These are phyloP conservation scores for Tyria jacobaeae DNA, from an alignment of 2,888 invertebrate species.

Conservation along the genomic window DNA sequence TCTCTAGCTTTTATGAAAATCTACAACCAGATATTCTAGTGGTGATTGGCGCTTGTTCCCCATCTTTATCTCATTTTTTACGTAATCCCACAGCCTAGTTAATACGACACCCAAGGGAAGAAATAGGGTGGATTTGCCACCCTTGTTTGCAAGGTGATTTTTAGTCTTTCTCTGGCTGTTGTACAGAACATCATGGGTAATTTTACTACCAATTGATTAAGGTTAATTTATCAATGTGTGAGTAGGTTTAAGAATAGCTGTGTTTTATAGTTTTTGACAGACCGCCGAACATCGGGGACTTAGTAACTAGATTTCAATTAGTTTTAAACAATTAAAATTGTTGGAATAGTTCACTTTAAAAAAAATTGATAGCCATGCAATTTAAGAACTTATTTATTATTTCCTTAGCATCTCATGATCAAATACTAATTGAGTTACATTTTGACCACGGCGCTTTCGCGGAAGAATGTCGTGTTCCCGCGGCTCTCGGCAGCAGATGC, in stretches of 20 bases:
- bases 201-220: not conserved
- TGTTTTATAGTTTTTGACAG: no score
- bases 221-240: not conserved
- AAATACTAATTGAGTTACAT: no score
- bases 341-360: no score
- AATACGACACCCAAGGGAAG: slow-evolving; percentile 8
- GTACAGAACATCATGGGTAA: not conserved
- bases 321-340: no score
- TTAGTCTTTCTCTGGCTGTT: not conserved
- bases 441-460: no score
- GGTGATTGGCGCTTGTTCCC: not conserved
- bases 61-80: not conserved
- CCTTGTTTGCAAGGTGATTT: not conserved
- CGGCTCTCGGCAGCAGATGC: no score
- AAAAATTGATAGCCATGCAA: no score
- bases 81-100: not conserved
- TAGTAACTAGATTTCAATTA: no score
- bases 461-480: no score
- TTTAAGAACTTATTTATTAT: no score
- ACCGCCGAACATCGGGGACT: no score
- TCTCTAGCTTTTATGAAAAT: not conserved
- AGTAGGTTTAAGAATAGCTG: not conserved
- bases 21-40: not conserved
- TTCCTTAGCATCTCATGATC: no score
- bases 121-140: not conserved